Evolutionary conservation across 1,140 invertebrate species (phyloP), one percentile per base, ranked within the genome.

Genomic region (Wasmannia auropunctata): DNA sequence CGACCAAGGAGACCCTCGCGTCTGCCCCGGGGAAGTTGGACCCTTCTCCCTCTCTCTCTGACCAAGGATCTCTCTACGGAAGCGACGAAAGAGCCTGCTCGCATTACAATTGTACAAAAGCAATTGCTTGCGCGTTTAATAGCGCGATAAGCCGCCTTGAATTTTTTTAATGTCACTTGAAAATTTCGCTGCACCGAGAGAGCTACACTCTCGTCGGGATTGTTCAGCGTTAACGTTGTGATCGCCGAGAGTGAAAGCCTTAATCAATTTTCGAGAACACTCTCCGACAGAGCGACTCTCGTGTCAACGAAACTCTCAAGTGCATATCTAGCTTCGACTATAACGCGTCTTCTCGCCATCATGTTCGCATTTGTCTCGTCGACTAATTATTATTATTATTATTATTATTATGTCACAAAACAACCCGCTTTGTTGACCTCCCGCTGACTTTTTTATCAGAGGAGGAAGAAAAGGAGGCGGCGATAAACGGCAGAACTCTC

Each of bases 341-440:
- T 69, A 28, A 54, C 34, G 37, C 79, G 79, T n/a, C 54, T 58
- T 81, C 31, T 49, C 34, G 34, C 31, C 67, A 83, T 56, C 31
- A 43, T 72, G 51, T 72, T 83, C 34, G 14, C 79, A 83, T 72
- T 72, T 72, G 51, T 56, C 49, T 70, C 25, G 65, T 72, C 67
- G 51, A 83, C 19, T 56, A 49, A 58, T 58, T 70, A 81, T 72
- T 72, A 31, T 80, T 74, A 49, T 77, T 72, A 31, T 80, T 74
- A n/a, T n/a, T n/a, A n/a, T n/a, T 72, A 31, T 80, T 74, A 49
- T 77, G 62, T 72, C 79, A 74, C 51, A 69, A 72, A 72, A 80
- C 58, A 40, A 80, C n/a, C 25, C 51, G 79, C 67, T 74, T 83
- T 60, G 25, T 74, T 46, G 37, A 19, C 8, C 37, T 83, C 79